A percentile compares a stretch with the other conserved stretches of the same genome.
These are phyloP conservation scores for Suncus etruscus DNA, from an alignment of 2,113 vertebrate genomes.

Conservation along the genomic window DNA sequence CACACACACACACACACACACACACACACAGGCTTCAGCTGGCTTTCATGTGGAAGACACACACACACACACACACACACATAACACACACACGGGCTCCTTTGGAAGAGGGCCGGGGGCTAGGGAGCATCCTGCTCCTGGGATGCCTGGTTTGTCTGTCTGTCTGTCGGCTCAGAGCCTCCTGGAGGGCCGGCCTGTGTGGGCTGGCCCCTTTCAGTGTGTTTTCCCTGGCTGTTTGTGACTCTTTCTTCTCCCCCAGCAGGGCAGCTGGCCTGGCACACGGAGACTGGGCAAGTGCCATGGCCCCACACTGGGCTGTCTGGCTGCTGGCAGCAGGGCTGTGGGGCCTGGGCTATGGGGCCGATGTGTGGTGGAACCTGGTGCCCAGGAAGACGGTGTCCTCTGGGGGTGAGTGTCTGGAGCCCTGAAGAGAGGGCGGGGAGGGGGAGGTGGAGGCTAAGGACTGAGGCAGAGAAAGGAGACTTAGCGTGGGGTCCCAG, in stretches of 20 bases:
- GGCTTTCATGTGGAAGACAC: too few relatives aligned
- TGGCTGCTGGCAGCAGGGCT: slow-evolving; percentile 78
- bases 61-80: too few relatives aligned
- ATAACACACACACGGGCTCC: too few relatives aligned
- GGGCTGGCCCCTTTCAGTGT: neutral
- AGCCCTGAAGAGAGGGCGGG: neutral
- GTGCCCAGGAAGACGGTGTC: slow-evolving; percentile 87
- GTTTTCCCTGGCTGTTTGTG: slow-evolving; percentile 50
- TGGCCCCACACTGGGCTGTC: slow-evolving; percentile 75
- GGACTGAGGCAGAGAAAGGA: neutral
- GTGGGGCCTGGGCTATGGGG: slow-evolving; percentile 68
- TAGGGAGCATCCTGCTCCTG: neutral
- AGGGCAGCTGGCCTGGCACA: slow-evolving; percentile 77
- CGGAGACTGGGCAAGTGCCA: slow-evolving; percentile 44
- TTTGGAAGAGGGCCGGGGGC: neutral
- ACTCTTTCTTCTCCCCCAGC: slow-evolving; percentile 70
- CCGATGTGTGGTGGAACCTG: slow-evolving; percentile 85
- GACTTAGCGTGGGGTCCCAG: neutral
- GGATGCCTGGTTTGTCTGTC: neutral
- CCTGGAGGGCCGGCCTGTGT: neutral
- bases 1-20: too few relatives aligned
- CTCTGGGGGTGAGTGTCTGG: slow-evolving; percentile 85
- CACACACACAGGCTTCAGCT: too few relatives aligned
- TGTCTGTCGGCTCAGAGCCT: neutral
- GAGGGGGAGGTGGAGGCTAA: neutral